These are phyloP conservation scores for Cercocebus atys DNA, from an alignment of 2,113 vertebrate species.

Conservation along the genomic window DNA sequence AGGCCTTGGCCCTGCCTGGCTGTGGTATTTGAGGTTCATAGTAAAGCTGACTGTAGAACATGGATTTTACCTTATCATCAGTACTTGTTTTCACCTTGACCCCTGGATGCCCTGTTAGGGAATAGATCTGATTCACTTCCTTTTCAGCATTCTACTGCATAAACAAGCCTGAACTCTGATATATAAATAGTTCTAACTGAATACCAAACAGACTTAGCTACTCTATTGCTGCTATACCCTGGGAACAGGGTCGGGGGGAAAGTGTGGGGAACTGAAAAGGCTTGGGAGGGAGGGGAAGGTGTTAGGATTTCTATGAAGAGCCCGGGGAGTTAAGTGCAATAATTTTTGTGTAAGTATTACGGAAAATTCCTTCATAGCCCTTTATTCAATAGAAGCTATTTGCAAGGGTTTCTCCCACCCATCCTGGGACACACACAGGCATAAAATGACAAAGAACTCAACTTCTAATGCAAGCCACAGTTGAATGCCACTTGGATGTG, in stretches of 20 bases:
- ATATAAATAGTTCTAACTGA: constrained; percentile 71
- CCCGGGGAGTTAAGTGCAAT: constrained; percentile 37
- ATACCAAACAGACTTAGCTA: constrained; percentile 62
- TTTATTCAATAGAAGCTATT: constrained; percentile 58
- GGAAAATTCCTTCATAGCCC: constrained; percentile 51
- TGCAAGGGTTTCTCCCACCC: constrained; percentile 53
- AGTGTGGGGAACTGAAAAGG: neutral
- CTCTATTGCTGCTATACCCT: neutral
- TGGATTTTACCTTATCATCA: constrained; percentile 7
- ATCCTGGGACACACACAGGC: constrained; percentile 61
- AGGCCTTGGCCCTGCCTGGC: neutral
- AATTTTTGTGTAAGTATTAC: constrained; percentile 38
- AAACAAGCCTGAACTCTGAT: constrained; percentile 52
- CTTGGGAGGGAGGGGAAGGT: neutral
- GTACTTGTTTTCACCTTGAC: constrained; percentile 47
- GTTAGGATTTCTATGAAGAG: constrained; percentile 36
- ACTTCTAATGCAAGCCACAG: constrained; percentile 16
- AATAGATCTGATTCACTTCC: constrained; percentile 53
- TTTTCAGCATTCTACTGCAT: constrained; percentile 44
- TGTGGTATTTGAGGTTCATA: neutral
- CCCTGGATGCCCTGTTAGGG: constrained; percentile 44
- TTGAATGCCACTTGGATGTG: neutral
- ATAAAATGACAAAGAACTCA: constrained; percentile 33
- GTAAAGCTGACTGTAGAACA: neutral
- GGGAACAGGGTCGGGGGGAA: neutral